phyloP scores from a whole-genome alignment of 1,140 invertebrate genomes.

The Diprion similis region DNA sequence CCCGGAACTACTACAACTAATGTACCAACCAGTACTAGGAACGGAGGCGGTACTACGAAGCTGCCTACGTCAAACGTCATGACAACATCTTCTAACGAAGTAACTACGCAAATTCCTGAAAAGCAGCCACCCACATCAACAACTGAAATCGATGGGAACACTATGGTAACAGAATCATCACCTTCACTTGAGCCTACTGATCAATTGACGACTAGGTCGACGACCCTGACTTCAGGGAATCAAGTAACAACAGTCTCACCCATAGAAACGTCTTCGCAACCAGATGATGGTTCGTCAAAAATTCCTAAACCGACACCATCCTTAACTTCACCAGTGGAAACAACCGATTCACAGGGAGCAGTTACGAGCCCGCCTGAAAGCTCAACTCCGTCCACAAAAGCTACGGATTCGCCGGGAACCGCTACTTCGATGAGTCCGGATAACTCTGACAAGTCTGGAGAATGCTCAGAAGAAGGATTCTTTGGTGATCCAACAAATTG shows the following conservation, averaged over 20 bases:
- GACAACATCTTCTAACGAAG: too few species aligned
- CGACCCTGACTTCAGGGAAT: too few species aligned
- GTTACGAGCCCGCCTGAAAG: neutral
- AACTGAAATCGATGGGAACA: too few species aligned
- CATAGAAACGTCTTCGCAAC: too few species aligned
- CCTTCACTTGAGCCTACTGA: too few species aligned
- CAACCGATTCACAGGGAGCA: conserved; percentile 7
- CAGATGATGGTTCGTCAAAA: too few species aligned
- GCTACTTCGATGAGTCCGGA: conserved; percentile 4
- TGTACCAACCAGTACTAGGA: conserved; percentile 68
- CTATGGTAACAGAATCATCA: too few species aligned
- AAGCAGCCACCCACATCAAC: too few species aligned
- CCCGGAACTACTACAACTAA: conserved; percentile 70
- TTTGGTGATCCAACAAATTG: conserved; percentile 68
- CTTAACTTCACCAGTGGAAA: neutral
- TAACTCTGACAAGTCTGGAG: conserved; percentile 19
- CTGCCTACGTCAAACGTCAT: neutral
- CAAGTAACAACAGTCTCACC: too few species aligned
- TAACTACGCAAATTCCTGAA: too few species aligned
- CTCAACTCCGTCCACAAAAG: conserved; percentile 6
- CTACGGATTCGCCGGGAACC: conserved; percentile 12
- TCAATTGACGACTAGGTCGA: too few species aligned
- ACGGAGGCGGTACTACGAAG: conserved; percentile 28
- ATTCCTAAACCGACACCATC: conserved; percentile 50
- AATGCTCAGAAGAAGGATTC: conserved; percentile 70